phyloP scores from a whole-genome alignment of 2,888 invertebrate species.

The Euspilapteryx auroguttella region DNA sequence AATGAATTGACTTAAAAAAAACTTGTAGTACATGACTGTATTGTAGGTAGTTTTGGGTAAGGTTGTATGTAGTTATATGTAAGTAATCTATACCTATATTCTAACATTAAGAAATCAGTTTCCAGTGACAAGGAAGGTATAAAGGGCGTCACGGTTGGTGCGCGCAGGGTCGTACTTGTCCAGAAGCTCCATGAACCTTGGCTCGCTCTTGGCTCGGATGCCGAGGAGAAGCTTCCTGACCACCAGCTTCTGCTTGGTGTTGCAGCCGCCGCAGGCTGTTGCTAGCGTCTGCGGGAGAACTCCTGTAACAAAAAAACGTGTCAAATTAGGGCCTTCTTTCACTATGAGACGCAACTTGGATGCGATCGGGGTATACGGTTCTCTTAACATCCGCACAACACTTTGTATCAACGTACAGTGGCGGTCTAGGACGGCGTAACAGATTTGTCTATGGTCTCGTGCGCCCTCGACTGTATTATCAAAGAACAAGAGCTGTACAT shows the following conservation, averaged over 20 bases:
- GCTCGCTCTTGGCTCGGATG: conserved; percentile 68
- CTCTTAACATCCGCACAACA: too few relatives aligned
- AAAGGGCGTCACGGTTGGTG: conserved; percentile 65
- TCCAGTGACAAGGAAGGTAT: conserved; percentile 44
- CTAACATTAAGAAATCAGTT: conserved; percentile 36
- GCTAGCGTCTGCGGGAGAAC: conserved; percentile 71
- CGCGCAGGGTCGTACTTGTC: conserved; percentile 73
- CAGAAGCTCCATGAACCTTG: conserved; percentile 67
- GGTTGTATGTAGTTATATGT: too few relatives aligned
- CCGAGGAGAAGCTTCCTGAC: conserved; percentile 66
- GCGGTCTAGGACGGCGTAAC: too few relatives aligned
- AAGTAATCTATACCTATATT: background rate
- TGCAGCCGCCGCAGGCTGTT: conserved; percentile 69
- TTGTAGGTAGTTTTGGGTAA: too few relatives aligned
- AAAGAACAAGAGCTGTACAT: too few relatives aligned
- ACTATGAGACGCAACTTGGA: too few relatives aligned
- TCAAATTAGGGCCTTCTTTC: background rate
- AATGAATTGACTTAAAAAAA: too few relatives aligned
- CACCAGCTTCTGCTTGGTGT: conserved; percentile 64
- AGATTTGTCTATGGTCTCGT: too few relatives aligned
- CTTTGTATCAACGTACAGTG: too few relatives aligned
- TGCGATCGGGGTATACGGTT: too few relatives aligned
- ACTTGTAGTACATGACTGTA: too few relatives aligned
- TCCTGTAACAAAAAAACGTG: conserved; percentile 39
- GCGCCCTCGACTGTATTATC: too few relatives aligned